A percentile compares a stretch with the other conserved stretches of the same genome.
Conservation (phyloP, 2,797 vertebrate genomes). For the Kryptolebias ocellatus region DNA sequence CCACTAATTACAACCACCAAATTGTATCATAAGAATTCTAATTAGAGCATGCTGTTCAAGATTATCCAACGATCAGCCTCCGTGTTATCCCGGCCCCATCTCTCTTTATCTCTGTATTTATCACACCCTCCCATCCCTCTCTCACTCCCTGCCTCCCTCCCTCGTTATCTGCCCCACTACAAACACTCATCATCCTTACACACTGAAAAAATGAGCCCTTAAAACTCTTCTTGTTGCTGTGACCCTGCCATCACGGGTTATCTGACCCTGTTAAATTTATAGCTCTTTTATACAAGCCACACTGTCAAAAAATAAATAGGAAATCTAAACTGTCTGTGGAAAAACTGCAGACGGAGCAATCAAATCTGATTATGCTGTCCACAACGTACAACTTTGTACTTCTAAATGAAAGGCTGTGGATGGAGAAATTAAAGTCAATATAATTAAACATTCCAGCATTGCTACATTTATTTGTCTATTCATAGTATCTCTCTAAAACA, state of each 20-base stretch:
- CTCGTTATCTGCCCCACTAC: constrained; percentile 21
- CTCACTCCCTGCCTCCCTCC: constrained; percentile 23
- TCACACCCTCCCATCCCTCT: constrained; percentile 50
- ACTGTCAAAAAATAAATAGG: not conserved
- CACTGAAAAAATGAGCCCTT: constrained; percentile 22
- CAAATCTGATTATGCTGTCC: not conserved
- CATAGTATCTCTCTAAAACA: no score
- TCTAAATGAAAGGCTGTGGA: no score
- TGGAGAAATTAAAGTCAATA: no score
- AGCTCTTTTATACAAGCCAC: not conserved
- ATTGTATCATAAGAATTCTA: constrained; percentile 99
- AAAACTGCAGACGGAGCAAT: not conserved
- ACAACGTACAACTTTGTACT: not conserved
- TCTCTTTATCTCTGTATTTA: constrained; percentile 84
- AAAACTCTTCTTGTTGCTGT: constrained; percentile 25
- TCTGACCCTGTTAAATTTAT: constrained; percentile 6
- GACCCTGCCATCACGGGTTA: constrained; percentile 8
- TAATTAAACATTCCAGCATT: no score
- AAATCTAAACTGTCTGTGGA: not conserved
- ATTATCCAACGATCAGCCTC: constrained; percentile 97
- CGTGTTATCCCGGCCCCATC: constrained; percentile 88
- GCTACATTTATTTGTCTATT: no score
- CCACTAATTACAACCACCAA: constrained; percentile 98
- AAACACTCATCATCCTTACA: constrained; percentile 41
- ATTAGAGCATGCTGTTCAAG: constrained; percentile 97